Conservation (phyloP, 2,888 invertebrate species). For the Elysia crispata region DNA sequence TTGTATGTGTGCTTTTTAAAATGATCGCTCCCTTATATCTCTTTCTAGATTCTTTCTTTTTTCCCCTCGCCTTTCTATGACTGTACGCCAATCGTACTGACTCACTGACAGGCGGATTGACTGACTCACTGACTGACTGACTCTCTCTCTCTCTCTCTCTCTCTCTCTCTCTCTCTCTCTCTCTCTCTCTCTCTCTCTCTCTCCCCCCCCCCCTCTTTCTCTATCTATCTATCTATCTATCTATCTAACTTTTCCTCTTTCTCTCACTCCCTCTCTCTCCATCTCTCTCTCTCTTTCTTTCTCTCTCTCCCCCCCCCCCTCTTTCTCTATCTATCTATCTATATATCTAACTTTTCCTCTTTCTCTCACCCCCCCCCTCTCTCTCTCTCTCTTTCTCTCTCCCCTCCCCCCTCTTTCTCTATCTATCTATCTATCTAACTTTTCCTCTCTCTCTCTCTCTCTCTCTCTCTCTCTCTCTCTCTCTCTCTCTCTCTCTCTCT, state of each 20-base stretch:
- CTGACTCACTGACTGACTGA: too few species aligned
- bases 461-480: background rate
- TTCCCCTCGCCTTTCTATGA: too few species aligned
- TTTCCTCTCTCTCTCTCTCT: background rate
- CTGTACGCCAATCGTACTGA: too few species aligned
- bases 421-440: slow-evolving; percentile 11
- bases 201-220: background rate
- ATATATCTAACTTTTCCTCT: background rate
- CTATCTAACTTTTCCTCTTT: background rate
- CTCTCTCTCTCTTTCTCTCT: background rate
- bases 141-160: too few species aligned
- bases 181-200: too few species aligned
- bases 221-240: background rate
- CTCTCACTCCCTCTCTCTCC: slow-evolving; percentile 25
- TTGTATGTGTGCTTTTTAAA: too few species aligned
- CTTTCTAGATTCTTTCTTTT: too few species aligned
- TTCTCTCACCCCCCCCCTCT: background rate
- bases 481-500: slow-evolving; percentile 6
- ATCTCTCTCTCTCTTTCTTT: slow-evolving; percentile 10
- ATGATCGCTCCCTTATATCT: too few species aligned
- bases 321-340: slow-evolving; percentile 14
- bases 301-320: background rate
- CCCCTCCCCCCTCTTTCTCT: background rate
- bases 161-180: too few species aligned
- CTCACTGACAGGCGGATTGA: too few species aligned